Percentiles rank a stretch among this genome's conserved stretches.
Conservation (phyloP, 2,113 vertebrate species). For the Tyto alba region DNA sequence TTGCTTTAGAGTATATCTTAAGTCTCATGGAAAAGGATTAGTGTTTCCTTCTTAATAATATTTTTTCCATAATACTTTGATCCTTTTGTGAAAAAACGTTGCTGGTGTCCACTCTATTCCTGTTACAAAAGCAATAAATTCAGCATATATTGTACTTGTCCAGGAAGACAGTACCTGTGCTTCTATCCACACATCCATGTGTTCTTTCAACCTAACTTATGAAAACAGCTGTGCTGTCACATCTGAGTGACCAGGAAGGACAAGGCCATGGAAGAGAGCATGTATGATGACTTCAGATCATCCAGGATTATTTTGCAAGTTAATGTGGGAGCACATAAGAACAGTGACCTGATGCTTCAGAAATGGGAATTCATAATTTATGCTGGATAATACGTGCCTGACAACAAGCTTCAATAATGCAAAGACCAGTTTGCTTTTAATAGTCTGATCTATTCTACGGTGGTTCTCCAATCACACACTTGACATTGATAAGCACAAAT, state of each 20-base stretch:
- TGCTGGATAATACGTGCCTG: background rate
- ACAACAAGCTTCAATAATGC: background rate
- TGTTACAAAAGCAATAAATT: background rate
- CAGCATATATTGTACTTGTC: background rate
- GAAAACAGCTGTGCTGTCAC: background rate
- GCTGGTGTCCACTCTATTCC: background rate
- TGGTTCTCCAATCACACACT: background rate
- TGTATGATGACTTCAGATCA: background rate
- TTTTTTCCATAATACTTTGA: background rate
- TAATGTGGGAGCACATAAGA: background rate
- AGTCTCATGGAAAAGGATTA: background rate
- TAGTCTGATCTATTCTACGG: background rate
- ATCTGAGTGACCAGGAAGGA: background rate
- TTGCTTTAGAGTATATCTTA: background rate
- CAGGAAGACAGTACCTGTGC: background rate
- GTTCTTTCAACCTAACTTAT: background rate
- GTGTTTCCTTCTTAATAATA: background rate
- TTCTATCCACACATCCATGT: background rate
- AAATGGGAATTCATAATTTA: background rate
- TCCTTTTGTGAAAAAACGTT: background rate
- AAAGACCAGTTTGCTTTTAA: background rate
- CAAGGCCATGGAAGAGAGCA: background rate
- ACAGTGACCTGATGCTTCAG: background rate
- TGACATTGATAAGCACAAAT: background rate
- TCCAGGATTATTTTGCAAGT: background rate